Percentiles rank a stretch among this genome's conserved stretches.
Conservation (phyloP, 2,113 vertebrate genomes). For the Thamnaconus septentrionalis region DNA sequence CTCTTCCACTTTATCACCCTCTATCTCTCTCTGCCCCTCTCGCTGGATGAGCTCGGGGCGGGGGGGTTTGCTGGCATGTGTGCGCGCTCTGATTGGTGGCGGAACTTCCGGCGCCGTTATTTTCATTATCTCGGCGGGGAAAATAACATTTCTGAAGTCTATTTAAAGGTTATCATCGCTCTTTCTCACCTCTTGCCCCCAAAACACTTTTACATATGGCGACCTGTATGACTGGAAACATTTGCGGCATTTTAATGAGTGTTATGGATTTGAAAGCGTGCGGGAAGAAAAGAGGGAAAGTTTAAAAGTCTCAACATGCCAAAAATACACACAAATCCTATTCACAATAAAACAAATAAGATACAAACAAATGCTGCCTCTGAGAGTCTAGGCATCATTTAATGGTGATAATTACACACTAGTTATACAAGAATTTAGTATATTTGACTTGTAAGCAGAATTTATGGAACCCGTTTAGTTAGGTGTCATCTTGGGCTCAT, state of each 20-base stretch:
- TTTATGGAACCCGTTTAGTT: no score
- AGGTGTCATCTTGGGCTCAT: no score
- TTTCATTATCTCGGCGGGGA: conserved; percentile 10
- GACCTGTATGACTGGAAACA: conserved; percentile 3
- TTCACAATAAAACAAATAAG: no score
- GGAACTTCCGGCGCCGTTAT: conserved; percentile 3
- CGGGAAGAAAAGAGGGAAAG: background rate
- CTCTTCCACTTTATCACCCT: no score
- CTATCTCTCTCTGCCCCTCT: no score
- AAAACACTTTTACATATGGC: conserved; percentile 3
- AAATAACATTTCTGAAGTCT: conserved; percentile 21
- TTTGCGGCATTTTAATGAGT: background rate
- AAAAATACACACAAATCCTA: no score
- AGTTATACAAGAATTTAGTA: no score
- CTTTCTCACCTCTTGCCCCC: conserved; percentile 7
- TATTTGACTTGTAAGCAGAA: no score
- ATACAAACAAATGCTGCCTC: background rate
- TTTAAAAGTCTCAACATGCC: background rate
- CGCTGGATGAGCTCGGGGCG: no score
- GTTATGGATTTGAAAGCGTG: background rate
- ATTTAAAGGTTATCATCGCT: conserved; percentile 12
- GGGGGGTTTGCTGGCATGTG: background rate
- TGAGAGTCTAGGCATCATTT: background rate
- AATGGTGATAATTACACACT: background rate
- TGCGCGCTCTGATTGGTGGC: background rate